Base-by-base conservation (phyloP, 2,113 vertebrate genomes). In the Columba janthina region DNA sequence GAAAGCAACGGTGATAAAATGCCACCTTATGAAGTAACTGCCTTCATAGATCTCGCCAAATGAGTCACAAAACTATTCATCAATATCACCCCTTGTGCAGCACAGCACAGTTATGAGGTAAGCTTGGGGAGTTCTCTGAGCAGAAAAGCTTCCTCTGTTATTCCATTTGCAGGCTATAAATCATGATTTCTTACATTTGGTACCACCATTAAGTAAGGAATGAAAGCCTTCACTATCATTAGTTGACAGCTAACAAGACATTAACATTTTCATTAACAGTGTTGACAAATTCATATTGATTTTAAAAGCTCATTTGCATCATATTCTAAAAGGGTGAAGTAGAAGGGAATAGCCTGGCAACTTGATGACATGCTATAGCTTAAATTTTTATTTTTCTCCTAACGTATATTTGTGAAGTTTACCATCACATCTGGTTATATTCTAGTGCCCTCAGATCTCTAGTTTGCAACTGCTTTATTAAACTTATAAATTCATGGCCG, bases 21-120 rank as follows among this genome's bases (percentile, higher is more conserved):
- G 97, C 96, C 97, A 97, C 97, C 96, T 92, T 54, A 89, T 90
- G 95, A 94, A 96, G 97, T 96, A 96, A 96, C 66, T 97, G 97
- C 97, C 97, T 97, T 44, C 94, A 87, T 53, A 90, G 95, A 96
- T 97, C 94, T 96, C 91, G 85, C 94, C 96, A 95, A 96, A 96
- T 62, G 97, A 98, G 95, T 94, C 97, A 69, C 69, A 89, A 97
- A 98, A 42, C 93, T 94, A 87, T 97, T 72, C 96, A 96, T 97
- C 97, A 97, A 96, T 96, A 94, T 28, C 97, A 58, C 93, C 60
- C 64, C 90, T 53, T 28, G 51, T 53, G 51, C 14, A 53, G 51
- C 51, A 53, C 51, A 53, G 51, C 24, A 28, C 82, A 13, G 93
- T 88, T 76, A n/a, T 9, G 26, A 28, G 56, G 73, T 46, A 62